phyloP scores from a whole-genome alignment of 2,888 invertebrate genomes.

The Oscheius sp. region DNA sequence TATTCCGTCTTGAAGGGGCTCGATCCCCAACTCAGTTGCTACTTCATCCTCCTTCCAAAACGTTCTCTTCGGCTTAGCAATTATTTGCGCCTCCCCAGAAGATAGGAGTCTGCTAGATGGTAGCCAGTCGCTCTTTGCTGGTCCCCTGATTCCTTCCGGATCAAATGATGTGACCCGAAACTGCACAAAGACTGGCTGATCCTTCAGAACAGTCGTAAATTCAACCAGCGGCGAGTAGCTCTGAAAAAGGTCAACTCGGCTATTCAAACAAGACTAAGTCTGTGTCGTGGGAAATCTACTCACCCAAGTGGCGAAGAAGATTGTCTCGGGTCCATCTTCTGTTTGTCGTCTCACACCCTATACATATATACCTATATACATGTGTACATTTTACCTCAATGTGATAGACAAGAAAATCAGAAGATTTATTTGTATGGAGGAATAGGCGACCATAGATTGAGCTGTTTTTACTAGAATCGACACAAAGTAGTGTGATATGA shows the following conservation, averaged over 20 bases:
- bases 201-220: neutral
- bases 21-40: slow-evolving; percentile 32
- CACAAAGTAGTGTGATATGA: slow-evolving; percentile 13
- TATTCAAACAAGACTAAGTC: slow-evolving; percentile 13
- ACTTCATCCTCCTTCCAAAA: slow-evolving; percentile 51
- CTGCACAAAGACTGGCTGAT: slow-evolving; percentile 8
- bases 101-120: neutral
- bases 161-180: slow-evolving; percentile 29
- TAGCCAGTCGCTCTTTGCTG: slow-evolving; percentile 22
- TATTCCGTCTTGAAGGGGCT: neutral
- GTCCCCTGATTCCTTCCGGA: slow-evolving; percentile 24
- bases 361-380: too few species aligned
- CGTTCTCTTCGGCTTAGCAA: neutral
- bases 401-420: slow-evolving; percentile 23
- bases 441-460: slow-evolving; percentile 18
- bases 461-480: slow-evolving; percentile 15
- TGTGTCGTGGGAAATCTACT: neutral
- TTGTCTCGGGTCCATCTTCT: slow-evolving; percentile 20
- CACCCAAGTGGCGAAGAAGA: slow-evolving; percentile 29
- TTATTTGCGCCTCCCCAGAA: neutral
- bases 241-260: slow-evolving; percentile 16
- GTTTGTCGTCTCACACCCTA: slow-evolving; percentile 20
- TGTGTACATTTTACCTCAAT: too few species aligned
- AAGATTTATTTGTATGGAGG: slow-evolving; percentile 5
- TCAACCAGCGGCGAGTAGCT: slow-evolving; percentile 22